These are phyloP conservation scores for Cheilosia variabilis DNA, from an alignment of 2,888 invertebrate genomes.

Conservation along the genomic window DNA sequence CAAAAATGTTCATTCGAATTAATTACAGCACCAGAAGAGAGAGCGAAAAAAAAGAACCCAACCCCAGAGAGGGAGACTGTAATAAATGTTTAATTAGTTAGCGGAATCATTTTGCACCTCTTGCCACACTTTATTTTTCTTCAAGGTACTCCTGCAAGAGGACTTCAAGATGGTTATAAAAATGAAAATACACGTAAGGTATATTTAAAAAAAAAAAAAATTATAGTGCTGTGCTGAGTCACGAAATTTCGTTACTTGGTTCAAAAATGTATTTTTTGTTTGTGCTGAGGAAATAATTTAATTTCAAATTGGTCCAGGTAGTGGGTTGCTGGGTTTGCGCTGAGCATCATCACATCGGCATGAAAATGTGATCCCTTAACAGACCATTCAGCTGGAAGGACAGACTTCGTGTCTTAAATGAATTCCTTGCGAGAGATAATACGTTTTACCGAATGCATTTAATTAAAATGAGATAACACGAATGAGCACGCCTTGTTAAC, in stretches of 20 bases:
- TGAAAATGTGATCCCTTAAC: conserved; percentile 52
- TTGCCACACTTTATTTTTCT: conserved; percentile 41
- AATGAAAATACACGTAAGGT: not conserved
- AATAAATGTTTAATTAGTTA: conserved; percentile 74
- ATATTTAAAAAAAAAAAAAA: not conserved
- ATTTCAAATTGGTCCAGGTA: conserved; percentile 31
- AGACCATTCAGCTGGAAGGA: conserved; percentile 51
- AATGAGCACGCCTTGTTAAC: conserved; percentile 26
- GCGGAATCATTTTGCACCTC: conserved; percentile 63
- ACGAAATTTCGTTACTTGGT: conserved; percentile 48
- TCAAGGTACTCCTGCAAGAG: conserved; percentile 28
- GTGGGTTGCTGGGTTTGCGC: conserved; percentile 5
- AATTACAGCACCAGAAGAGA: conserved; percentile 46
- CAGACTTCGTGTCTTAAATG: conserved; percentile 51
- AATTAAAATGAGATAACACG: conserved; percentile 49
- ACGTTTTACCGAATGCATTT: conserved; percentile 60
- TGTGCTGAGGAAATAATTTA: conserved; percentile 66
- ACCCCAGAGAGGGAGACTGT: conserved; percentile 24
- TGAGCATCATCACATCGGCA: conserved; percentile 33
- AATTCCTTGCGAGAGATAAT: conserved; percentile 52
- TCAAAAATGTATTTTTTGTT: conserved; percentile 39
- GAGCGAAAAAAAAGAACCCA: conserved; percentile 8
- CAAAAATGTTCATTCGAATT: conserved; percentile 63
- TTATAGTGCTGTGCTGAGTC: conserved; percentile 39
- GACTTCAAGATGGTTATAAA: conserved; percentile 39